A percentile compares a stretch with the other conserved stretches of the same genome.
These are phyloP conservation scores for Lasioglossum leucozonium DNA, from an alignment of 2,888 invertebrate genomes.

Conservation along the genomic window DNA sequence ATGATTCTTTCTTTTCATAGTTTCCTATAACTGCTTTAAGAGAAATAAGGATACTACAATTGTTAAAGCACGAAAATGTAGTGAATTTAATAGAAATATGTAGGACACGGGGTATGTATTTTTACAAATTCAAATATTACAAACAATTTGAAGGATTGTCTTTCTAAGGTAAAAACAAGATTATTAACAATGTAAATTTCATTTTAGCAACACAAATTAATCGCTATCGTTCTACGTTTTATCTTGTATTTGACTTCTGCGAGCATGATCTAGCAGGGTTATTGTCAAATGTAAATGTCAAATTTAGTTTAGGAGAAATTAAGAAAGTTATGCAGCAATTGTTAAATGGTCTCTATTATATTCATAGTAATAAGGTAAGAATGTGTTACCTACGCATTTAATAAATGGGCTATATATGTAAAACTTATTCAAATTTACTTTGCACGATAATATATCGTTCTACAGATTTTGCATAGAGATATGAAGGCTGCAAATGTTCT, in stretches of 20 bases:
- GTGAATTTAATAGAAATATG: conserved; percentile 99
- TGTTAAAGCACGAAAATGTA: conserved; percentile 98
- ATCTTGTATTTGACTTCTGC: conserved; percentile 98
- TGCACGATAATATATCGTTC: conserved; percentile 28
- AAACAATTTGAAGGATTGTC: neutral
- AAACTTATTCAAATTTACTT: too few relatives aligned
- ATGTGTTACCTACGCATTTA: conserved; percentile 7
- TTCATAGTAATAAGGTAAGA: conserved; percentile 95
- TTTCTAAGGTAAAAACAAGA: neutral
- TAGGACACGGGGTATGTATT: conserved; percentile 90
- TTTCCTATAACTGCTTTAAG: conserved; percentile 99
- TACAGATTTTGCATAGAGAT: conserved; percentile 94
- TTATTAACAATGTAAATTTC: conserved; percentile 14
- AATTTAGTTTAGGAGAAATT: conserved; percentile 98
- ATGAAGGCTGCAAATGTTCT: conserved; percentile 99
- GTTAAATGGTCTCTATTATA: conserved; percentile 96
- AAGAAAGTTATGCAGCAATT: conserved; percentile 97
- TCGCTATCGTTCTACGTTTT: conserved; percentile 94
- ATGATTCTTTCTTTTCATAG: conserved; percentile 84
- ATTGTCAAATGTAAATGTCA: conserved; percentile 96
- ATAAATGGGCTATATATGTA: neutral
- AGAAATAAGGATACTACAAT: conserved; percentile 97
- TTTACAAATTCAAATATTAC: neutral
- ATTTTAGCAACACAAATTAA: conserved; percentile 88
- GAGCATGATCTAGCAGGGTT: conserved; percentile 99